Base-by-base conservation (phyloP, 2,113 vertebrate genomes). In the Embiotoca jacksoni region DNA sequence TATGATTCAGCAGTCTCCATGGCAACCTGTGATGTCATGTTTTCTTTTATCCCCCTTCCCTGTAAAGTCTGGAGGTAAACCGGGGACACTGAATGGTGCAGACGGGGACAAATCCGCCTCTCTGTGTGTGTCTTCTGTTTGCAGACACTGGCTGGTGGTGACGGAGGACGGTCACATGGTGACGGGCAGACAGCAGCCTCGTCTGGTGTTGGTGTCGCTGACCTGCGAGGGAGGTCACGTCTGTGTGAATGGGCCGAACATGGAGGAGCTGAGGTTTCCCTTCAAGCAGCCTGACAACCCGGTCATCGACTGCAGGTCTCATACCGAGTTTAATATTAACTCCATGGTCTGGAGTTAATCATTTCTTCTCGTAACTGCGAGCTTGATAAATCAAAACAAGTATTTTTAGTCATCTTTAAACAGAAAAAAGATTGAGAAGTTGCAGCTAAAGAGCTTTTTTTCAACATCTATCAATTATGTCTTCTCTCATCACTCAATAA, bases 101-200 rank as follows among this genome's bases (percentile, higher is more conserved):
- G 5, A 15, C 35, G 30, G 6, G 23, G 39, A 6, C 10, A 31
- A 64, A 6, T 8, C 36, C 62, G 10, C 14, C 3, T 8, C 5
- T 72, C 33, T 8, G 6, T 72, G 39, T 74, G 36, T 46, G 13
- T 68, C 47, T 66, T 76, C 30, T 68, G 47, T 3, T 63, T 84
- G 67, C 87, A 99, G 98, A 81, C 96, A 97, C 78, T 99, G 97
- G 97, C 82, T 98, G 52, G 93, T 98, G 74, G 84, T 95, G 59
- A 95, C 95, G 1, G 96, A 97, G 55, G 96, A 96, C 2, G 96
- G 97, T 7, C 93, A 95, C 59, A 96, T 96, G 95, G 92, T 97
- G 44, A 97, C 98, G 0, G 97, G 92, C 50, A 92, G 97, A n/a
- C 96, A 98, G 89, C 90, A 98, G 90, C 97, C 97, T 1, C 94